Percentiles rank a stretch among this genome's conserved stretches.
Conservation (phyloP, 2,113 vertebrate species). For the Pundamilia nyererei region DNA sequence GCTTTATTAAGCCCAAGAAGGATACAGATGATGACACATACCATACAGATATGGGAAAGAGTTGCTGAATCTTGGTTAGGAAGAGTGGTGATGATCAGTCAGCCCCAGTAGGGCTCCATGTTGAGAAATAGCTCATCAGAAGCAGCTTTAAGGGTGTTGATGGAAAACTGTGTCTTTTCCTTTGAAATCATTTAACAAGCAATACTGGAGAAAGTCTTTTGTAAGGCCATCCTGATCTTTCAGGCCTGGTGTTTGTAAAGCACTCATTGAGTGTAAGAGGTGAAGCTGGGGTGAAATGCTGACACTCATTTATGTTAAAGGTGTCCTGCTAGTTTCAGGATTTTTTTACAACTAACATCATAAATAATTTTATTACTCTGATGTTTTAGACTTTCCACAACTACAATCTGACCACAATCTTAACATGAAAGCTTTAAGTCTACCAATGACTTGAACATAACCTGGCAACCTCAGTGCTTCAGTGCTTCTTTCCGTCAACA, state of each 20-base stretch:
- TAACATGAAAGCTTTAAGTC: not conserved
- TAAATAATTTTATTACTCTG: not conserved
- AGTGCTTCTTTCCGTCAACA: not conserved
- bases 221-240: not conserved
- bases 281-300: not conserved
- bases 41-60: not conserved
- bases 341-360: not conserved
- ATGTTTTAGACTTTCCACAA: not conserved
- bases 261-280: not conserved
- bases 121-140: not conserved
- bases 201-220: not conserved
- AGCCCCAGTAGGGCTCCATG: not conserved
- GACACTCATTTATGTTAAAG: not conserved
- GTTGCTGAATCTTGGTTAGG: not conserved
- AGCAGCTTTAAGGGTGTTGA: not conserved
- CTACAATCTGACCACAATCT: not conserved
- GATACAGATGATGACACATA: not conserved
- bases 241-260: not conserved
- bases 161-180: not conserved
- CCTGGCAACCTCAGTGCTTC: not conserved
- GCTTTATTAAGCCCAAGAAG: not conserved
- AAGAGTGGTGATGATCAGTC: not conserved
- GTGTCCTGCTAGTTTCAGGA: not conserved
- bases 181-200: not conserved
- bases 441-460: not conserved